Base-by-base conservation (phyloP, 2,797 vertebrate species). In the Chelmon rostratus region DNA sequence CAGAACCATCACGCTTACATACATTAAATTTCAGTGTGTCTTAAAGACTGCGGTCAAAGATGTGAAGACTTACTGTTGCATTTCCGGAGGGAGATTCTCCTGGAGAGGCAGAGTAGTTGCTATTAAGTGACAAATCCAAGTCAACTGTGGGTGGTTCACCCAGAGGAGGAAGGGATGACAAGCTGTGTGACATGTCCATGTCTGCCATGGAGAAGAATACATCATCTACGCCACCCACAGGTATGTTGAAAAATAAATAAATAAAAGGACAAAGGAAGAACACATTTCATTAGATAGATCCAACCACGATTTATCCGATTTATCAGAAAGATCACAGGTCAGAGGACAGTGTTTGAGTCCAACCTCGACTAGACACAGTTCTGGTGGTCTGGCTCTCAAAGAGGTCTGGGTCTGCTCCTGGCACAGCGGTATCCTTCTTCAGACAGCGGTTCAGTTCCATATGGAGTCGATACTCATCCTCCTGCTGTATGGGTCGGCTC, bases 191-290 rank as follows among this genome's bases (percentile, higher is more conserved):
- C 97, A 99, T 99, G 86, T 99, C 98, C 98, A 99, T 99, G 89
- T 99, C 98, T 46, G 98, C 98, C 98, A 99, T 99, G 47, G 98
- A 99, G 94, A 99, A 99, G 95, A 99, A 99, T 73, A 99, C 98
- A 82, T 99, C 98, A 93, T 99, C 98, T 96, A 96, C 93, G 96
- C 76, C 52, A 73, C 40, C 37, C 68, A 81, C 12, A 53, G 31
- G 73, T 49, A n/a, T 63, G 44, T 76, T 58, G 23, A 10, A 33
- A 35, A 65, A 25, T 6, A 12, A 15, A 25, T 6, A 12, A 15
- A 31, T 5, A 71, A 61, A 68, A 53, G n/a, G 10, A 66, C 8
- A 72, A 75, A 69, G 10, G 77, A 61, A 73, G 19, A 63, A 38
- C 8, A 28, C 3, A 66, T 15, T 23, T 53, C 25, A 84, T 78